These are phyloP conservation scores for Moxostoma hubbsi DNA, from an alignment of 2,797 vertebrate species.

Conservation along the genomic window DNA sequence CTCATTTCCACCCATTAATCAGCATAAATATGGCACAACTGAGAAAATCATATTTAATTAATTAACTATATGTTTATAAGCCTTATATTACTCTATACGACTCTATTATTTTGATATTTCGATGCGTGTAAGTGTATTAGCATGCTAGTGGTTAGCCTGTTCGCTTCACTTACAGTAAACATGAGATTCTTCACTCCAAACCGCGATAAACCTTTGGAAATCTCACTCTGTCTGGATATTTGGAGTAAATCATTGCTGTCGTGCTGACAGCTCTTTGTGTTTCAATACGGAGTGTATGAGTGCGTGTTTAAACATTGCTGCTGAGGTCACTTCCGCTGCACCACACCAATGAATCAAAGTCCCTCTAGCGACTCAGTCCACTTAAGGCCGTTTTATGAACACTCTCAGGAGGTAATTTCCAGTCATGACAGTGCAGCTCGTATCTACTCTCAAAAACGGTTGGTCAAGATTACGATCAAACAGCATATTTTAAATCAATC, in stretches of 20 bases:
- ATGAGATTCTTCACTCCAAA: not conserved
- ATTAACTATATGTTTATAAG: not conserved
- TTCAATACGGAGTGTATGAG: not conserved
- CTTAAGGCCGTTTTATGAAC: no score
- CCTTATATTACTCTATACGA: not conserved
- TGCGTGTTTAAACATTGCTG: conserved; percentile 1
- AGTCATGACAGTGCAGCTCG: no score
- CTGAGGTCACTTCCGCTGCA: not conserved
- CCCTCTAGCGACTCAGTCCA: no score
- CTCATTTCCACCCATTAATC: not conserved
- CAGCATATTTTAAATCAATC: no score
- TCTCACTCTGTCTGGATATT: not conserved
- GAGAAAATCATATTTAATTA: not conserved
- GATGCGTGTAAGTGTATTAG: not conserved
- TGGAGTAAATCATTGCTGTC: conserved; percentile 48
- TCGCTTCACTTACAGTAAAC: conserved; percentile 10
- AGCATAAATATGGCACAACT: not conserved
- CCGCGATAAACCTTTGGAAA: conserved; percentile 11
- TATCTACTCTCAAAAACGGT: no score
- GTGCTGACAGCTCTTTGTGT: conserved; percentile 8
- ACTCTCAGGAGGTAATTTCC: no score
- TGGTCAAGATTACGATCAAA: no score
- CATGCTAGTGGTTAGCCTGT: conserved; percentile 5
- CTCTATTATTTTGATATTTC: not conserved
- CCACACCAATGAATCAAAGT: no score